A percentile compares a stretch with the other conserved stretches of the same genome.
Evolutionary conservation across 2,113 vertebrate species (phyloP).

Genomic region (Petaurus breviceps): DNA sequence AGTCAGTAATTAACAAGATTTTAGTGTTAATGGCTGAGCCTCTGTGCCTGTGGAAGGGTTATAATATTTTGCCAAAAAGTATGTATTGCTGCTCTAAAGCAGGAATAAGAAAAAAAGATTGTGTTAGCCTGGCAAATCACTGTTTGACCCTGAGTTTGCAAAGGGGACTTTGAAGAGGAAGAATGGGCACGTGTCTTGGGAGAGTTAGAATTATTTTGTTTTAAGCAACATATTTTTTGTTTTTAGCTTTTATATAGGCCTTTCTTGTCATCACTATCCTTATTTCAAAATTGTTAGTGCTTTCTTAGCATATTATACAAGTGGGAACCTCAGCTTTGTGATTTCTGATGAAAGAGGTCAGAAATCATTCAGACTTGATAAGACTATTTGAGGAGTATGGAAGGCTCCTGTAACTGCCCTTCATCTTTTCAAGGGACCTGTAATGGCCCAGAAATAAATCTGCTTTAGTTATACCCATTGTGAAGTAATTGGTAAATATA

Average conservation of each 20-base stretch:
- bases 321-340: constrained; percentile 37
- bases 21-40: constrained; percentile 25
- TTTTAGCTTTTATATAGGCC: constrained; percentile 2
- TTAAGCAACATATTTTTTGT: constrained; percentile 33
- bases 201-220: background rate
- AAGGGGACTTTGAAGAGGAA: constrained; percentile 38
- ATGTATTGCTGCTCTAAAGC: constrained; percentile 1
- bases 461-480: background rate
- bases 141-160: background rate
- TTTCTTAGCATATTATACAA: constrained; percentile 35
- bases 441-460: constrained; percentile 24
- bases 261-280: constrained; percentile 28
- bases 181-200: background rate
- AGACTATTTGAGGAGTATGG: constrained; percentile 4
- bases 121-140: no score
- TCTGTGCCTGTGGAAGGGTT: constrained; percentile 35
- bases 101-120: no score
- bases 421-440: constrained; percentile 41
- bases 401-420: constrained; percentile 25
- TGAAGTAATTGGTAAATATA: constrained; percentile 25
- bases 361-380: constrained; percentile 12
- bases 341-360: constrained; percentile 38
- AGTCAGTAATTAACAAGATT: constrained; percentile 26
- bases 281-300: constrained; percentile 33
- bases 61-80: constrained; percentile 17